Conservation (phyloP, 2,888 invertebrate genomes). For the Melangyna quadrimaculata region DNA sequence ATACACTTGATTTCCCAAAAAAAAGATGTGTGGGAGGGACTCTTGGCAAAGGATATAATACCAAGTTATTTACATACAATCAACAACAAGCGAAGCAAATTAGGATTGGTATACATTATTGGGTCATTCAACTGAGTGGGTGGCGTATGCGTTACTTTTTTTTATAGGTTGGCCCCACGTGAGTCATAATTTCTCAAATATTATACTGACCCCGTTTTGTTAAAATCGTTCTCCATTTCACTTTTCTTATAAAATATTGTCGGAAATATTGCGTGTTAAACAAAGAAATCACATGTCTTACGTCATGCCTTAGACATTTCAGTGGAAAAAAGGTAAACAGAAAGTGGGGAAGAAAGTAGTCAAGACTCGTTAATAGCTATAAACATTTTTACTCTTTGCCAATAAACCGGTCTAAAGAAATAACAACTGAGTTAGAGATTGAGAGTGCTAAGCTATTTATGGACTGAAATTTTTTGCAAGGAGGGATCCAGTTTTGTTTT, state of each 20-base stretch:
- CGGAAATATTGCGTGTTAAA: neutral
- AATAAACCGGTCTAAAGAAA: neutral
- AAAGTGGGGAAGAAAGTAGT: conserved; percentile 50
- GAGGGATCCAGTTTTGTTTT: conserved; percentile 5
- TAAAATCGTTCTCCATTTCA: neutral
- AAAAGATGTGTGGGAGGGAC: conserved; percentile 12
- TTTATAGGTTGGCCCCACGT: neutral
- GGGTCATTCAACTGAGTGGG: conserved; percentile 41
- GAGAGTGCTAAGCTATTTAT: conserved; percentile 5
- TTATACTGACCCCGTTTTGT: neutral
- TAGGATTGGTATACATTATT: neutral
- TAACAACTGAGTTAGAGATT: neutral
- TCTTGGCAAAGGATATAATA: conserved; percentile 28
- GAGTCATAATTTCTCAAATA: neutral
- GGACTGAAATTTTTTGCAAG: conserved; percentile 26
- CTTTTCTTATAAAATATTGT: neutral
- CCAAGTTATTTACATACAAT: neutral
- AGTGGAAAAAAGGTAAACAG: neutral
- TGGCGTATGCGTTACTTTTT: conserved; percentile 60
- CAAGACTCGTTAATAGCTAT: conserved; percentile 23
- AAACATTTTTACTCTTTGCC: conserved; percentile 31
- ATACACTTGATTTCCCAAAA: conserved; percentile 18
- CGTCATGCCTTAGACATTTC: conserved; percentile 35
- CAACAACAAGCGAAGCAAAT: neutral
- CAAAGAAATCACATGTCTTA: conserved; percentile 8